Conservation (phyloP, 2,888 invertebrate species). For the Trichopoda pennipes region DNA sequence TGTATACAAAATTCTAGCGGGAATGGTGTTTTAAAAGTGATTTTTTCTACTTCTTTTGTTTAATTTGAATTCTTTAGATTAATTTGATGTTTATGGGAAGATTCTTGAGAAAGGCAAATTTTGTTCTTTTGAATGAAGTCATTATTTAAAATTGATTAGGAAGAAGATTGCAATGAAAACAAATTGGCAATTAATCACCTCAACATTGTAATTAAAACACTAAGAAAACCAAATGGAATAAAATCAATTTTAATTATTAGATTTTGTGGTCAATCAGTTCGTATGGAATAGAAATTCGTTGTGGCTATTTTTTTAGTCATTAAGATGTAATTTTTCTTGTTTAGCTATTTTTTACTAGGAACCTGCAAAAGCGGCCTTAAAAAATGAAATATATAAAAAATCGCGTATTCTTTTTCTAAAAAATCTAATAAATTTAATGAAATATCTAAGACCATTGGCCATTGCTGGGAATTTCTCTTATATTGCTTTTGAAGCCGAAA, state of each 20-base stretch:
- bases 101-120: slow-evolving; percentile 5
- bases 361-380: not conserved
- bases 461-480: no score
- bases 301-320: not conserved
- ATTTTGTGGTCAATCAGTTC: not conserved
- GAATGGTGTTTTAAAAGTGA: not conserved
- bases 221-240: not conserved
- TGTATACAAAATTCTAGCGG: slow-evolving; percentile 3
- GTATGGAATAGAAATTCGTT: not conserved
- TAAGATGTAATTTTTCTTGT: not conserved
- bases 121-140: not conserved
- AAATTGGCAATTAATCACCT: slow-evolving; percentile 47
- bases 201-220: slow-evolving; percentile 9
- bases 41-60: not conserved
- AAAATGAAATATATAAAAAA: no score
- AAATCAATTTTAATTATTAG: not conserved
- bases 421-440: no score
- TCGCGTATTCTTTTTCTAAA: no score
- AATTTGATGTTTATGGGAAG: slow-evolving; percentile 49
- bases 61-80: slow-evolving; percentile 9
- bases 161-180: not conserved
- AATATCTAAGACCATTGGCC: no score
- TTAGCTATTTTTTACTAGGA: no score
- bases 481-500: no score
- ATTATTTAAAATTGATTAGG: slow-evolving; percentile 20